Evolutionary conservation across 2,797 vertebrate genomes (phyloP).

Genomic region (Catamblyrhynchus diadema): DNA sequence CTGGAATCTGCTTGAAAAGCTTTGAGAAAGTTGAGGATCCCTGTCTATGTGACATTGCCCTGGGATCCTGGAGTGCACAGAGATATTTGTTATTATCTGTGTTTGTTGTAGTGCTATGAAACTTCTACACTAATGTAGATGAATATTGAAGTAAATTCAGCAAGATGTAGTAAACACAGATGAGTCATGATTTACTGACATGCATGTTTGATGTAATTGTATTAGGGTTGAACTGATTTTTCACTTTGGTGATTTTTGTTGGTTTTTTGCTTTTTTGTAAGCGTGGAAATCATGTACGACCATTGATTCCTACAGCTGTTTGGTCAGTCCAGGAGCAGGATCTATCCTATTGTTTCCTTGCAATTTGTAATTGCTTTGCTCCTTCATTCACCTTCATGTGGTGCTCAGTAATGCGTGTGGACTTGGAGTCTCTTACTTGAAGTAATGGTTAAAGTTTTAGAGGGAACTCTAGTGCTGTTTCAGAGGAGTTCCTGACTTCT

Average conservation of each 20-base stretch:
- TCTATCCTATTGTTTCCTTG: not conserved
- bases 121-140: not conserved
- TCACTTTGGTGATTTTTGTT: rapidly evolving
- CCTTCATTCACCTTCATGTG: not conserved
- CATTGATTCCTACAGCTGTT: not conserved
- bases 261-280: rapidly evolving
- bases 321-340: not conserved
- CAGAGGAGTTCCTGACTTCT: not conserved
- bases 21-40: not conserved
- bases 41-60: not conserved
- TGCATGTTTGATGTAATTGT: not conserved
- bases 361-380: not conserved
- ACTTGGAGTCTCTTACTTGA: not conserved
- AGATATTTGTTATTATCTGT: not conserved
- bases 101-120: not conserved
- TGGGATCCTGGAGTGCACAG: not conserved
- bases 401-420: not conserved
- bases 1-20: not conserved
- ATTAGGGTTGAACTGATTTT: not conserved
- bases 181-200: not conserved
- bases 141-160: not conserved
- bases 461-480: not conserved
- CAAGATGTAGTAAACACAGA: not conserved
- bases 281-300: not conserved
- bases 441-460: not conserved